Evolutionary conservation across 2,113 vertebrate species (phyloP), one percentile per base, ranked within the genome.

Genomic region (Strix uralensis): DNA sequence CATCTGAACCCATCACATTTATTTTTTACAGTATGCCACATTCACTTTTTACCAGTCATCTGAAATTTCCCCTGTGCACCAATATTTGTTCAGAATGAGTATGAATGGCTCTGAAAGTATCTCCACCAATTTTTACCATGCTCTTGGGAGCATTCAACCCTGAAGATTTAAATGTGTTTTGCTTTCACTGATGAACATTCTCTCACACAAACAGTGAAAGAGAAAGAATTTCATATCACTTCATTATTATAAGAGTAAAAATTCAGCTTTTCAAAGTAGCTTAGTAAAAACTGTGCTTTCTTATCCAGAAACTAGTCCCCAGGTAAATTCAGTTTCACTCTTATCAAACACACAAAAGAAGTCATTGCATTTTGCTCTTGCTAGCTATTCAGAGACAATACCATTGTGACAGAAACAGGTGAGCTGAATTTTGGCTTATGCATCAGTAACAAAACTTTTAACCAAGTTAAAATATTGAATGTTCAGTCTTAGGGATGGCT

Each of bases 101-200:
- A 90, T 21, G 10, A 81, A 94, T 71, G 34, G 27, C 44, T 96
- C 65, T 44, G 42, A 78, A 27, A 89, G 38, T 38, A 59, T 75
- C 70, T 92, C 65, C 67, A 61, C 54, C 8, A 9, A 46, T 82
- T 93, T 91, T 91, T 70, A 40, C 88, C 42, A 69, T 70, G 62
- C 44, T 46, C 54, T 52, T 42, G 66, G 58, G 49, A 95, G 23
- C 49, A 80, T 26, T 82, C 85, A 79, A 20, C 30, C 30, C 62
- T 80, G 84, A 93, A 85, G 36, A 87, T 75, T 88, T 87, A 81
- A 84, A 72, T 65, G 34, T 94, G 58, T 73, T 94, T 96, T 95
- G 36, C 84, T 97, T 91, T 91, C 58, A 55, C 34, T 75, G 40
- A 87, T 87, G 78, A 92, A 65, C 40, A 29, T 82, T 85, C 40